Base-by-base conservation (phyloP, 2,797 vertebrate species). In the Pteronotus mesoamericanus region DNA sequence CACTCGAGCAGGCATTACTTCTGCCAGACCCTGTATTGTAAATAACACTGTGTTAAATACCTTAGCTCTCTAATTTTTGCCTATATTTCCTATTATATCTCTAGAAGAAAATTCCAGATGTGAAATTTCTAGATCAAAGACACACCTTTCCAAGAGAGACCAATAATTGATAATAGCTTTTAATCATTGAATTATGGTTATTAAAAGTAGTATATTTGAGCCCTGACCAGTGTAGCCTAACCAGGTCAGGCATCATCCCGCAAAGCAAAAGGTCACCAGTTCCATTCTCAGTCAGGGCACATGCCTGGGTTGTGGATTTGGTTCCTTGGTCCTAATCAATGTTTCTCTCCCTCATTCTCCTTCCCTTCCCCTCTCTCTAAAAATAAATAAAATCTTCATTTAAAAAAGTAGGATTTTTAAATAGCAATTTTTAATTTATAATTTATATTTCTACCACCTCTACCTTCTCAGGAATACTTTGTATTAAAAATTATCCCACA, bases 31-130 rank as follows among this genome's bases (percentile, higher is more conserved):
- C 26, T 61, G 26, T 61, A 21, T 39, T 68, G 79, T 91, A 79
- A 87, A 91, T 61, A 79, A 75, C 42, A 19, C 29, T 79, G 2
- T 64, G 48, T 74, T 86, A 37, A 44, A 84, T n/a, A 94, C 18
- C 6, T 93, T 80, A 75, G 55, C n/a, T 55, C 59, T 89, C 48
- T 57, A 55, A 85, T 64, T 88, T 90, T 89, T 94, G 12, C 91
- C 68, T 91, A 21, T 21, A 71, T 86, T 91, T 94, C 48, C 72
- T 46, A 80, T 51, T 86, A 83, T 86, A 86, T 94, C 53, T 94
- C 85, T 88, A 69, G 18, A 9, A 85, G 18, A 61, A 15, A 44
- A 57, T 74, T 57, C 57, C 80, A 86, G 85, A 74, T 82, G 22
- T 61, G n/a, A 15, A 74, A 53, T 95, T 75, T 94, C 79, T 89